Conservation (phyloP, 2,113 vertebrate genomes). For the Alethe diademata region DNA sequence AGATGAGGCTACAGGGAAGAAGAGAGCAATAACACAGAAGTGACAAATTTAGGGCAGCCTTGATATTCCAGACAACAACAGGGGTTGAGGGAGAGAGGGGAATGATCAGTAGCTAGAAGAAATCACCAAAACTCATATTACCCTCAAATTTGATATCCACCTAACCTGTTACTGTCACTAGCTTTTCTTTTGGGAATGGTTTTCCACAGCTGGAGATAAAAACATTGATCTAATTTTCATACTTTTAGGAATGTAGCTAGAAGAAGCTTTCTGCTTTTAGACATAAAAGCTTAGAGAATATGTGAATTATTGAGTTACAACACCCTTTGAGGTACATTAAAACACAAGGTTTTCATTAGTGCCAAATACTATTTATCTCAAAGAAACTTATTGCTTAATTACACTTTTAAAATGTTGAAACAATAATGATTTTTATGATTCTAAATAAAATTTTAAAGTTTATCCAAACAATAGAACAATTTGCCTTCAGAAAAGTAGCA, state of each 20-base stretch:
- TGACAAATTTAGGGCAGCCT: background rate
- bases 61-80: background rate
- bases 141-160: background rate
- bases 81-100: background rate
- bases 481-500: background rate
- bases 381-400: slow-evolving; percentile 63
- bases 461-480: slow-evolving; percentile 6
- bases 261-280: slow-evolving; percentile 33
- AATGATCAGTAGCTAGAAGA: background rate
- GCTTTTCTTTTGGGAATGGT: background rate
- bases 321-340: slow-evolving; percentile 17
- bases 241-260: slow-evolving; percentile 32
- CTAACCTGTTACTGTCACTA: background rate
- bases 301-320: slow-evolving; percentile 11
- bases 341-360: slow-evolving; percentile 59
- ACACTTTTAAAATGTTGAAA: slow-evolving; percentile 17
- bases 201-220: background rate
- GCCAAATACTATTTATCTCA: slow-evolving; percentile 4
- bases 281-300: slow-evolving; percentile 33
- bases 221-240: background rate
- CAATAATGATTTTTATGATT: slow-evolving; percentile 30
- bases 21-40: background rate
- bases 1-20: background rate
- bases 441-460: slow-evolving; percentile 30
- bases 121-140: background rate